These are phyloP conservation scores for Leistus spinibarbis DNA, from an alignment of 2,888 invertebrate species.

Conservation along the genomic window DNA sequence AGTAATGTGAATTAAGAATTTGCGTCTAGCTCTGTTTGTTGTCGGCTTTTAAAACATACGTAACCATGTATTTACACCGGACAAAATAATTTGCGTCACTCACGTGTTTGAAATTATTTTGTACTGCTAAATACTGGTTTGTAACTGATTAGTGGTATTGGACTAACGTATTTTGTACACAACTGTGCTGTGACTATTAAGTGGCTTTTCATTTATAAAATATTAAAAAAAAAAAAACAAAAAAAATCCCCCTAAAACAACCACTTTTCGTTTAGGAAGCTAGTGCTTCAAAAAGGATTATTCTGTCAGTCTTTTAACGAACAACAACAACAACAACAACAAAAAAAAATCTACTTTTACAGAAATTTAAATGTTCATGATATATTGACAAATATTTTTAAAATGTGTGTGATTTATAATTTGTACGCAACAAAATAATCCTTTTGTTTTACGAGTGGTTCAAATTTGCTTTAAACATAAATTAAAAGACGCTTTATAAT, in stretches of 20 bases:
- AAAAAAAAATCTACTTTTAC: constrained; percentile 1
- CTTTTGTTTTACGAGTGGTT: constrained; percentile 32
- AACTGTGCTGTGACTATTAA: constrained; percentile 65
- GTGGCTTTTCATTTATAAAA: constrained; percentile 62
- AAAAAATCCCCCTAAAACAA: constrained; percentile 49
- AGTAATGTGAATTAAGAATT: not conserved
- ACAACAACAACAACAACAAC: not conserved
- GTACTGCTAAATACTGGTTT: constrained; percentile 15
- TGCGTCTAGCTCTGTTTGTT: constrained; percentile 14
- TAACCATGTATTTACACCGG: constrained; percentile 1
- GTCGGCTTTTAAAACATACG: not conserved
- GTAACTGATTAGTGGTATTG: constrained; percentile 35
- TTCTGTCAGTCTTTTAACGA: constrained; percentile 24
- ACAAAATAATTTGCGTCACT: constrained; percentile 4
- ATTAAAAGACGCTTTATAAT: constrained; percentile 38
- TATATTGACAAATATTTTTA: constrained; percentile 12
- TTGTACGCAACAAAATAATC: constrained; percentile 4
- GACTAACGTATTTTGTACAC: constrained; percentile 59
- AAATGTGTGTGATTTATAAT: constrained; percentile 22
- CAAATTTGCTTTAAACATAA: constrained; percentile 39
- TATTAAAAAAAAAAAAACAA: constrained; percentile 37
- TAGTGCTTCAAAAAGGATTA: constrained; percentile 48
- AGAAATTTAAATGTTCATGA: not conserved
- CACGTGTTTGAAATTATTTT: not conserved
- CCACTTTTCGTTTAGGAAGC: constrained; percentile 50